phyloP scores from a whole-genome alignment of 2,113 vertebrate genomes.

The Pluvianellus socialis region DNA sequence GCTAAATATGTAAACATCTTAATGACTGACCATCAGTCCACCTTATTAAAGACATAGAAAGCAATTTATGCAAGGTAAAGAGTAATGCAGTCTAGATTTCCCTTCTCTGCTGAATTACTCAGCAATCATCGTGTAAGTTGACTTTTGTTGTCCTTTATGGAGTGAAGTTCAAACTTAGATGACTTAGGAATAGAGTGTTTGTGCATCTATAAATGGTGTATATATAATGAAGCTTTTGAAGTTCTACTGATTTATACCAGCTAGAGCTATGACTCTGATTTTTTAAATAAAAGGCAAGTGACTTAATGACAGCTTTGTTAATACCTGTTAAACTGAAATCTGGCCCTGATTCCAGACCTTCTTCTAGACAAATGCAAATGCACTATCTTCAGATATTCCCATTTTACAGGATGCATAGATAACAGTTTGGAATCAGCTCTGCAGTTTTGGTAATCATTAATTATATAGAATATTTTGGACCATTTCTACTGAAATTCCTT shows the following conservation, averaged over 20 bases:
- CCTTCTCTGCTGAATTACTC: not conserved
- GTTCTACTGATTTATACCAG: not conserved
- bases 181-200: not conserved
- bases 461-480: not conserved
- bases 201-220: not conserved
- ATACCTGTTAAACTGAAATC: not conserved
- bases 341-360: not conserved
- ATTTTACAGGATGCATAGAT: not conserved
- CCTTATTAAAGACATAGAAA: not conserved
- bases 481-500: not conserved
- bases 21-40: not conserved
- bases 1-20: slow-evolving; percentile 26
- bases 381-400: not conserved
- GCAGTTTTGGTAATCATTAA: not conserved
- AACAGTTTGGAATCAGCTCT: not conserved
- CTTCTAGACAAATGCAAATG: not conserved
- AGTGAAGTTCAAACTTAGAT: not conserved
- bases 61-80: not conserved
- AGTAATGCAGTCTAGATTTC: not conserved
- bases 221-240: not conserved
- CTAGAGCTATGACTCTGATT: not conserved
- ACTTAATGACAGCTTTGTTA: not conserved
- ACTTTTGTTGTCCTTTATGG: not conserved
- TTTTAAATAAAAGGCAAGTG: not conserved
- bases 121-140: not conserved